Base-by-base conservation (phyloP, 2,888 invertebrate species). In the Drosophila paranaensis region DNA sequence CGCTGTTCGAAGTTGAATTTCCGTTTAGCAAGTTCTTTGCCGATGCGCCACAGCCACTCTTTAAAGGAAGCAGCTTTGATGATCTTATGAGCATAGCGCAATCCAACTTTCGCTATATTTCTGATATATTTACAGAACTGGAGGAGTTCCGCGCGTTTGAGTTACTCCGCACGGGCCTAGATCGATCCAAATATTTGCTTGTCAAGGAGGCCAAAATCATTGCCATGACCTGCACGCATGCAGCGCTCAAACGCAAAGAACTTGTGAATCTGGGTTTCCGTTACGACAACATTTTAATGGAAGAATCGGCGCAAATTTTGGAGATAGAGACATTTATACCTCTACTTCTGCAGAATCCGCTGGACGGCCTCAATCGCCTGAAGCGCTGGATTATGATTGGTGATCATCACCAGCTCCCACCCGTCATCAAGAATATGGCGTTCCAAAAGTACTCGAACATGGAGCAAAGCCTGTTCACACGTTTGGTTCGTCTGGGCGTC, bases 371-470 rank as follows among this genome's bases (percentile, higher is more conserved):
- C 81, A 99, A 98, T 91, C 95, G 99, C 0, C 94, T 99, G 69
- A 99, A 99, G 93, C 91, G 99, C 16, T 99, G 99, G 99, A 99
- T 99, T 85, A 99, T 99, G 99, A 99, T 99, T 89, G 99, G 99
- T 0, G 99, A 97, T 93, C 99, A 99, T 93, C 98, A 99, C 93
- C 99, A 99, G 93, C 94, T 99, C 82, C 99, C 99, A 0, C 99
- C 99, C 0, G 99, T 99, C 13, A 99, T 99, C 53, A 99, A 99
- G 93, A 99, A 99, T 93, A 99, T 99, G 97, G 99, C 99, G 9
- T 99, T 99, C 94, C 99, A 99, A 93, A 99, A 99, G 92, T 99
- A 98, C 93, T 98, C 98, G 61, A 99, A 99, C 91, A 99, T 99
- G 99, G 99, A 99, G 91, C 99, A 99, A 93, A 98, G 98, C 60